A percentile compares a stretch with the other conserved stretches of the same genome.
Evolutionary conservation across 2,113 vertebrate species (phyloP).

Genomic region (Lepus americanus): DNA sequence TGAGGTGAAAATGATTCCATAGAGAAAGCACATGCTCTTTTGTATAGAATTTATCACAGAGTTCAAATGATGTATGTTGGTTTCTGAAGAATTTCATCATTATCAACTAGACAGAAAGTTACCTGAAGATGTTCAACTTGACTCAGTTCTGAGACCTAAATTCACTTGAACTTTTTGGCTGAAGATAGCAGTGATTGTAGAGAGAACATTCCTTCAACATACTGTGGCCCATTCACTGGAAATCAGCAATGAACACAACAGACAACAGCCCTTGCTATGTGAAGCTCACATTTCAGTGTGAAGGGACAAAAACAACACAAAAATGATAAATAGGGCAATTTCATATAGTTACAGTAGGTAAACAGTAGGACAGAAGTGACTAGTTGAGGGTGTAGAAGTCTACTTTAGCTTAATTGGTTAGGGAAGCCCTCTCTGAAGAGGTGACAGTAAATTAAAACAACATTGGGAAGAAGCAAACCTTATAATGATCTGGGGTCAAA

Average conservation of each 20-base stretch:
- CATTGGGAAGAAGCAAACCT: neutral
- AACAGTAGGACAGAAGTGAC: neutral
- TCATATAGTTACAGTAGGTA: neutral
- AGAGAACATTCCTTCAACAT: neutral
- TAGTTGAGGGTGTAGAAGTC: neutral
- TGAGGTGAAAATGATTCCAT: neutral
- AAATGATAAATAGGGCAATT: too few species aligned
- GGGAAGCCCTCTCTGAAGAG: neutral
- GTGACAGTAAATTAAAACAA: neutral
- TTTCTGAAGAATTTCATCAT: neutral
- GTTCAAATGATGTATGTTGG: neutral
- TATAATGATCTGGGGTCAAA: conserved; percentile 1
- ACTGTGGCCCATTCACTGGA: neutral
- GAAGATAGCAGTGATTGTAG: neutral
- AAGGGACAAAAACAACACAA: neutral
- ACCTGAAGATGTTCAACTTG: neutral
- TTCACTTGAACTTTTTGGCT: neutral
- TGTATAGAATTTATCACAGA: neutral
- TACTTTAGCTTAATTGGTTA: neutral
- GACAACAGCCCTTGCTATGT: neutral
- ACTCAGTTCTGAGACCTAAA: neutral
- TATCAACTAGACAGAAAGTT: neutral
- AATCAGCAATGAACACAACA: neutral
- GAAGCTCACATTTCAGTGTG: neutral
- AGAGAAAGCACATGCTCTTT: neutral